Base-by-base conservation (phyloP, 2,113 vertebrate genomes). In the Condylura cristata region DNA sequence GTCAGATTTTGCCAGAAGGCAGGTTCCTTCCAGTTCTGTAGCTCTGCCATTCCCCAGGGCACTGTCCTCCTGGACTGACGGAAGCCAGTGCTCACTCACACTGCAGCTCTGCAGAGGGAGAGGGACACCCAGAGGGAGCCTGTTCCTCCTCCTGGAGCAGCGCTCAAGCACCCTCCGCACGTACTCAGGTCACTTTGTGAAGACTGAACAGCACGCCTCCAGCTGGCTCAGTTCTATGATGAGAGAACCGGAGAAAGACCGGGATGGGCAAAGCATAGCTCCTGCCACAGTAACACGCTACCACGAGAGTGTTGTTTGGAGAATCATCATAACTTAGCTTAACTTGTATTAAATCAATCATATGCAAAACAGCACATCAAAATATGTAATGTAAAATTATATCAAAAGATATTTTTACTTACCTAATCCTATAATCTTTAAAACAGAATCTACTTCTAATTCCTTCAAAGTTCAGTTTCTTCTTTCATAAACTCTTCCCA, bases 251-350 rank as follows among this genome's bases (percentile, higher is more conserved):
- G 51, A 85, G 44, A 48, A 53, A 20, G 17, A 6, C 17, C 20
- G 6, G 11, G 28, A 6, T 71, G 70, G 41, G 26, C 4, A 16
- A 16, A 66, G 48, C 80, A 48, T 39, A 11, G 37, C 72, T 24
- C 41, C 51, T 65, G 39, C n/a, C 80, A 41, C 30, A 83, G 22
- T 34, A 32, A 65, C 41, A 70, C 32, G 37, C 34, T 72, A 11
- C 60, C 53, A 18, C 80, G 9, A 14, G 13, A 53, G 3, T 86
- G 85, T 51, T 60, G 78, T 51, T 80, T 76, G 32, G 60, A 28
- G 86, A 88, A 58, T 70, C 66, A 61, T 75, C 22, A 87, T 48
- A 89, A 90, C 63, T 86, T 53, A 91, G 26, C n/a, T 44, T 91
- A 61, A 48, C 44, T 80, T 66, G 41, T 85, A 32, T 37, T 71